A percentile compares a stretch with the other conserved stretches of the same genome.
Conservation (phyloP, 2,797 vertebrate species). For the Heliangelus exortis region DNA sequence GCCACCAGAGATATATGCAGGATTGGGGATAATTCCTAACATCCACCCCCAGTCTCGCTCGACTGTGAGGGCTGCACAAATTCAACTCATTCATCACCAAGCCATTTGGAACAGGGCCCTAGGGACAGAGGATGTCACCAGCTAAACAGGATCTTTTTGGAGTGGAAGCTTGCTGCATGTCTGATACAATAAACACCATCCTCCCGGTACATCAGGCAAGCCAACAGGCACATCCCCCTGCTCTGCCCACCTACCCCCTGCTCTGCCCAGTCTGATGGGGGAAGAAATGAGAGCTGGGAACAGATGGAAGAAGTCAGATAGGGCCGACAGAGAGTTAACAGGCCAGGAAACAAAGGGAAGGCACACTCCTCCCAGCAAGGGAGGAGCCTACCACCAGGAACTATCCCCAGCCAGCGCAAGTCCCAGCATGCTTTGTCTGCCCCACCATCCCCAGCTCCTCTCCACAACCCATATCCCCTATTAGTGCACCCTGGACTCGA, state of each 20-base stretch:
- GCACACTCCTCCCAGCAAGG: constrained; percentile 59
- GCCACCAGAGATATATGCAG: constrained; percentile 40
- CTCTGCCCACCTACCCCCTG: neutral
- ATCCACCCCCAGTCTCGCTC: constrained; percentile 63
- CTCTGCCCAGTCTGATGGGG: neutral
- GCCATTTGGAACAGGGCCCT: constrained; percentile 15
- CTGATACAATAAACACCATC: neutral
- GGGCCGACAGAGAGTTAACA: constrained; percentile 72
- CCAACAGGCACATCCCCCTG: neutral
- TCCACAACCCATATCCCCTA: neutral
- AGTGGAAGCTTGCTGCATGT: neutral
- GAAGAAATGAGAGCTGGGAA: constrained; percentile 50
- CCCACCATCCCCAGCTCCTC: neutral
- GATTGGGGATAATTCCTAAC: constrained; percentile 60
- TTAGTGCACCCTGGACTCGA: neutral
- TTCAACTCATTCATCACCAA: constrained; percentile 65
- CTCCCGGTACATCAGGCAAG: neutral
- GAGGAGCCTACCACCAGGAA: constrained; percentile 69
- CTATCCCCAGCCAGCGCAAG: constrained; percentile 42
- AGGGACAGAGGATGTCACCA: constrained; percentile 35
- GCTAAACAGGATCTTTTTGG: constrained; percentile 44
- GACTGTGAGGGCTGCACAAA: constrained; percentile 48
- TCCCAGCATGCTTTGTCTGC: constrained; percentile 71
- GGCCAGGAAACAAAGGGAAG: constrained; percentile 71
- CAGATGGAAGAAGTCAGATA: constrained; percentile 69